Evolutionary conservation across 2,113 vertebrate species (phyloP).

Genomic region (Steatornis caripensis): DNA sequence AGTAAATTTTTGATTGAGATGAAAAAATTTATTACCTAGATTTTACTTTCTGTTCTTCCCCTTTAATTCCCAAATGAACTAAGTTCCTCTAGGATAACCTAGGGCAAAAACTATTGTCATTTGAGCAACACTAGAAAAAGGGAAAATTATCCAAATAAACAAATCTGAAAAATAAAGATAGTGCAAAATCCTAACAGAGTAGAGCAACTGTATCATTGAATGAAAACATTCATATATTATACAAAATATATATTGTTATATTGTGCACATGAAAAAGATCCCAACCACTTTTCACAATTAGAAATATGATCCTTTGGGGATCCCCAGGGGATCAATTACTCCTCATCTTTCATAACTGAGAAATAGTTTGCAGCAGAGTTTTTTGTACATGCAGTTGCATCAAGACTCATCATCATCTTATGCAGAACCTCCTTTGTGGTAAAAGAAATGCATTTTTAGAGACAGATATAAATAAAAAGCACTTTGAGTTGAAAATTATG

Average conservation of each 20-base stretch:
- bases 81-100: background rate
- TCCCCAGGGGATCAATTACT: background rate
- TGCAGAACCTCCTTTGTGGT: background rate
- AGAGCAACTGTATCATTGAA: background rate
- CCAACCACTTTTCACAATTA: background rate
- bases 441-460: background rate
- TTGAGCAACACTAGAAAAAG: background rate
- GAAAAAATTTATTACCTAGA: background rate
- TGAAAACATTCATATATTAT: background rate
- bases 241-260: too few relatives aligned
- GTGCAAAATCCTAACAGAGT: background rate
- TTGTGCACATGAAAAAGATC: background rate
- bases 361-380: background rate
- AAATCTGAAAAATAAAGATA: background rate
- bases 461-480: background rate
- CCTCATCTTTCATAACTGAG: background rate
- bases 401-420: background rate
- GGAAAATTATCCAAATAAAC: background rate
- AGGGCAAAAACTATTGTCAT: background rate
- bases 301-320: background rate
- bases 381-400: background rate
- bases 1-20: background rate
- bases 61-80: background rate
- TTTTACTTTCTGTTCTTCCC: background rate
- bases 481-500: background rate